A percentile compares a stretch with the other conserved stretches of the same genome.
Conservation (phyloP, 2,888 invertebrate genomes). For the Rhopalosiphum nymphaeae region DNA sequence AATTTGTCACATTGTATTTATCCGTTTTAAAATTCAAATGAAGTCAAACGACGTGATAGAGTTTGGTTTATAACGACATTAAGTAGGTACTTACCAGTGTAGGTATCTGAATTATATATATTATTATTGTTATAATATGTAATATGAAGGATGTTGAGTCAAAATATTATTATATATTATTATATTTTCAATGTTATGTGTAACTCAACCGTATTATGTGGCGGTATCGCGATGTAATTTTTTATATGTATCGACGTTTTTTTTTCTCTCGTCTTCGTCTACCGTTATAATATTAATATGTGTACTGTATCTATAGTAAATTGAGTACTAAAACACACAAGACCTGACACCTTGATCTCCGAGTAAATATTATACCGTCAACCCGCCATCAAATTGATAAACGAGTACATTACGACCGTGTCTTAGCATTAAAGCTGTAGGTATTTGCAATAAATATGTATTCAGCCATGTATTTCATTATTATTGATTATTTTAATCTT, state of each 20-base stretch:
- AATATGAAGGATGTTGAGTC: neutral
- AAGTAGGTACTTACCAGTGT: neutral
- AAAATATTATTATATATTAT: neutral
- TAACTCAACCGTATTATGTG: neutral
- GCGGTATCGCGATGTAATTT: neutral
- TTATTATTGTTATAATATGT: neutral
- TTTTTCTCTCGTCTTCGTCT: neutral
- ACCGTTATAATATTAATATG: neutral
- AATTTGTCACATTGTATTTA: neutral
- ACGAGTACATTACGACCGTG: neutral
- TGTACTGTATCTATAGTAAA: neutral
- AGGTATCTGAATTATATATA: neutral
- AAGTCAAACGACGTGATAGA: neutral
- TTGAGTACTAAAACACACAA: neutral
- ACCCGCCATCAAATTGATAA: neutral
- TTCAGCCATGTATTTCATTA: neutral
- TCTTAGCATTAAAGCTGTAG: neutral
- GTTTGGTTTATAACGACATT: neutral
- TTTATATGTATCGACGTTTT: neutral
- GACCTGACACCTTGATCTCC: neutral
- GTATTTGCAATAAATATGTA: neutral
- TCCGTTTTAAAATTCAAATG: conserved; percentile 3
- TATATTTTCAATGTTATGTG: neutral
- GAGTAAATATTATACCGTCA: neutral
- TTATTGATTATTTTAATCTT: too few relatives aligned